Evolutionary conservation across 2,113 vertebrate genomes (phyloP).

Genomic region (Corynorhinus townsendii): DNA sequence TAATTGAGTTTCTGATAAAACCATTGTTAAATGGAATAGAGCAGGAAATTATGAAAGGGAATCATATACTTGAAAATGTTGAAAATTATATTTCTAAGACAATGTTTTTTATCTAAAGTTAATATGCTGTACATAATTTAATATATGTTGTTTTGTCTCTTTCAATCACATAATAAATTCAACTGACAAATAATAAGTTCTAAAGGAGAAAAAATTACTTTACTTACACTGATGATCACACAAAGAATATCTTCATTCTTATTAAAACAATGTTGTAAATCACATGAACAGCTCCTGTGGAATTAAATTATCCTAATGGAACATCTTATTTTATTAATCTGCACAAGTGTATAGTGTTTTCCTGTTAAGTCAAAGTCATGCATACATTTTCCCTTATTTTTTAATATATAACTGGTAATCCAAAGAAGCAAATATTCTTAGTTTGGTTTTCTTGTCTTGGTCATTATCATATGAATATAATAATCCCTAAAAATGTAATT

Average conservation of each 20-base stretch:
- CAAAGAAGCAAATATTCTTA: not conserved
- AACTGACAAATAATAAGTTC: not conserved
- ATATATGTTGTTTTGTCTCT: not conserved
- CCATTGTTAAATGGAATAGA: conserved; percentile 34
- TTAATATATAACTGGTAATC: not conserved
- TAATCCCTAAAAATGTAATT: not conserved
- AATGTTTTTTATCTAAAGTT: conserved; percentile 35
- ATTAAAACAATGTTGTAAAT: conserved; percentile 31
- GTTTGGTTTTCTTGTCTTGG: not conserved
- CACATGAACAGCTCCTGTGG: not conserved
- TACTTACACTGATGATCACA: not conserved
- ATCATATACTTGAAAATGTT: conserved; percentile 26
- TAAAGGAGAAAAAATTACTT: not conserved
- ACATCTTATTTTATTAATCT: conserved; percentile 13
- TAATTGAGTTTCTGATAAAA: conserved; percentile 46
- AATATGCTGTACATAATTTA: not conserved
- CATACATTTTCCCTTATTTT: not conserved
- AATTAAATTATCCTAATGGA: conserved; percentile 34
- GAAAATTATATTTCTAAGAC: conserved; percentile 35
- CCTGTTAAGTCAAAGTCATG: not conserved
- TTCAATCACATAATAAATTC: not conserved
- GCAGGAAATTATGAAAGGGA: conserved; percentile 29
- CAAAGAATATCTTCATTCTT: conserved; percentile 10
- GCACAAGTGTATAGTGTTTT: not conserved
- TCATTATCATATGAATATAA: not conserved